Conservation (phyloP, 2,888 invertebrate species). For the Callyntrura guangdongensis region DNA sequence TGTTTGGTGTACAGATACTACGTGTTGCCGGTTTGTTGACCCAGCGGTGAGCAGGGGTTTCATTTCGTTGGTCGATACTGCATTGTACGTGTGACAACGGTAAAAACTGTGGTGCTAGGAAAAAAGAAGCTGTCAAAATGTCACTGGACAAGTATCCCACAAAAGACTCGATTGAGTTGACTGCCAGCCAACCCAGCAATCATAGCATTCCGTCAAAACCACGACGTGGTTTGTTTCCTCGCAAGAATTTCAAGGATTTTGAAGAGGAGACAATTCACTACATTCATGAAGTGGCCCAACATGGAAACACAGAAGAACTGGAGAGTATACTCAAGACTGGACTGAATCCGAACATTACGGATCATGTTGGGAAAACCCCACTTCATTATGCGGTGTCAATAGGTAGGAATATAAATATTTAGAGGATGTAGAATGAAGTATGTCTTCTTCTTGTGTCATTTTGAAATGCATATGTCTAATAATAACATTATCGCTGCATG, state of each 20-base stretch:
- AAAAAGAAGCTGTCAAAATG: slow-evolving; percentile 40
- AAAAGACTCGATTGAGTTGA: slow-evolving; percentile 69
- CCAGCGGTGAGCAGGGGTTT: too few species aligned
- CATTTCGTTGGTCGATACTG: too few species aligned
- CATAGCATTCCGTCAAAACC: slow-evolving; percentile 71
- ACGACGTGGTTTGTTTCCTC: slow-evolving; percentile 60
- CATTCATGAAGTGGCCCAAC: slow-evolving; percentile 90
- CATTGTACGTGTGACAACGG: too few species aligned
- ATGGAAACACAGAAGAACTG: slow-evolving; percentile 93
- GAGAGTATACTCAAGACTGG: slow-evolving; percentile 91
- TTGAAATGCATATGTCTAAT: slow-evolving; percentile 23
- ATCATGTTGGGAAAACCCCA: slow-evolving; percentile 93
- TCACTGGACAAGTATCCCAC: slow-evolving; percentile 73
- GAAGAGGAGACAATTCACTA: slow-evolving; percentile 69
- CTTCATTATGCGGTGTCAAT: slow-evolving; percentile 91
- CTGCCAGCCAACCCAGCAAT: slow-evolving; percentile 64
- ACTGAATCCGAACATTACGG: slow-evolving; percentile 93
- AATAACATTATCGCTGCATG: not conserved
- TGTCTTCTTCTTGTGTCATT: not conserved
- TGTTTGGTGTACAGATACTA: too few species aligned
- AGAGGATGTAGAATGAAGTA: not conserved
- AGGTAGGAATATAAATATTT: slow-evolving; percentile 53
- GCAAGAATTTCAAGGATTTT: slow-evolving; percentile 75
- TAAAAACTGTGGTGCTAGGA: too few species aligned
- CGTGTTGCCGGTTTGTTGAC: too few species aligned